A percentile compares a stretch with the other conserved stretches of the same genome.
Evolutionary conservation across 2,797 vertebrate genomes (phyloP).

Genomic region (Lagodon rhomboides): DNA sequence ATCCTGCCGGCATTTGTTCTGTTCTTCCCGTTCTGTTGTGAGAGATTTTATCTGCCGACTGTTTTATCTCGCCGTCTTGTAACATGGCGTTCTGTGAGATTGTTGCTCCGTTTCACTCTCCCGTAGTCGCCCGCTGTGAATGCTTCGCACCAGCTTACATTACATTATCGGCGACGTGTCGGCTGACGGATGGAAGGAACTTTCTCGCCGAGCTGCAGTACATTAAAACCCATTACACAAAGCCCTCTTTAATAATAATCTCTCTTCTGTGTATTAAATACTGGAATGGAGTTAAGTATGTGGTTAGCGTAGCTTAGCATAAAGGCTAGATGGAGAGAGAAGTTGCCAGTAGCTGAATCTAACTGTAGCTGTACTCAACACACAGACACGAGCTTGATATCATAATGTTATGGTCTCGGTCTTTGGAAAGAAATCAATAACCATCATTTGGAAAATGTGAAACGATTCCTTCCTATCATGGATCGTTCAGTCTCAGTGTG

Average conservation of each 20-base stretch:
- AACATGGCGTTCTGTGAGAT: not conserved
- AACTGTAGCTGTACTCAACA: too few relatives aligned
- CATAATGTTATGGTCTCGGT: not conserved
- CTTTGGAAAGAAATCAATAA: not conserved
- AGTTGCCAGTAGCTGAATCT: not conserved
- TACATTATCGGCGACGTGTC: not conserved
- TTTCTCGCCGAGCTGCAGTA: not conserved
- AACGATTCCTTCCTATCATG: not conserved
- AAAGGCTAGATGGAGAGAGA: not conserved
- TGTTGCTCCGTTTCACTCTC: not conserved
- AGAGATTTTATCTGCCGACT: not conserved
- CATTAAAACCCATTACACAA: not conserved
- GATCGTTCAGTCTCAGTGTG: not conserved
- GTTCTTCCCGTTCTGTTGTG: not conserved
- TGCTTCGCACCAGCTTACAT: constrained; percentile 2
- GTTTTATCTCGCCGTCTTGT: not conserved
- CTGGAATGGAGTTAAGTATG: too few relatives aligned
- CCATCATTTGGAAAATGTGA: not conserved
- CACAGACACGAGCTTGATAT: too few relatives aligned
- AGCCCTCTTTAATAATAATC: not conserved
- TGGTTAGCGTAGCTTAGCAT: not conserved
- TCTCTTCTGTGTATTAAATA: not conserved
- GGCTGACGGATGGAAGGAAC: not conserved
- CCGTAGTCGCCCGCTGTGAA: not conserved
- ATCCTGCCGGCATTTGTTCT: not conserved